Evolutionary conservation across 1,140 invertebrate genomes (phyloP).

Genomic region (Neotoxoptera formosana): DNA sequence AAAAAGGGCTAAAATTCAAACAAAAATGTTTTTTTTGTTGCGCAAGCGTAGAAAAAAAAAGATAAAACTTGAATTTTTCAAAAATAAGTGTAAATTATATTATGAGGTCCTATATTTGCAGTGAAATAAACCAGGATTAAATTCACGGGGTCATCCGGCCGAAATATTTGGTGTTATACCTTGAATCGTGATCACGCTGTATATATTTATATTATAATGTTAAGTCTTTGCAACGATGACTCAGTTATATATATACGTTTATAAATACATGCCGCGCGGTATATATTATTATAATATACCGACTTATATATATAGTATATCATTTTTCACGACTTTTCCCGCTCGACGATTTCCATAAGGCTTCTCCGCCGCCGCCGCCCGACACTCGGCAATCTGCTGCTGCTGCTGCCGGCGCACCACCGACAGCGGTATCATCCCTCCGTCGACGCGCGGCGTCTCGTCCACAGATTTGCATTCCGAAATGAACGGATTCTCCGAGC

Average conservation of each 20-base stretch:
- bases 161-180: neutral
- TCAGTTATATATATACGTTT: neutral
- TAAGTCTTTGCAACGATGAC: neutral
- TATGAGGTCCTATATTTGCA: neutral
- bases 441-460: neutral
- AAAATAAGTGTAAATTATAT: neutral
- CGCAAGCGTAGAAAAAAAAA: no score
- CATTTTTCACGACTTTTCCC: conserved; percentile 44
- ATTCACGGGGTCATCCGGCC: neutral
- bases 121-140: neutral
- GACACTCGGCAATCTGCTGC: conserved; percentile 2
- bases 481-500: conserved; percentile 57
- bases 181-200: neutral
- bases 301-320: conserved; percentile 7
- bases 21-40: no score
- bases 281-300: no score
- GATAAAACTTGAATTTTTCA: no score
- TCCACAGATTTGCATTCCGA: conserved; percentile 53
- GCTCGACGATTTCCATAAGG: conserved; percentile 39
- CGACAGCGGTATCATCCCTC: neutral
- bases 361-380: neutral
- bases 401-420: no score
- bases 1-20: no score
- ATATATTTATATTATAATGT: neutral
- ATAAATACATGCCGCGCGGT: neutral